Percentiles rank a stretch among this genome's conserved stretches.
Conservation (phyloP, 1,140 invertebrate species). For the Drosophila rufa region DNA sequence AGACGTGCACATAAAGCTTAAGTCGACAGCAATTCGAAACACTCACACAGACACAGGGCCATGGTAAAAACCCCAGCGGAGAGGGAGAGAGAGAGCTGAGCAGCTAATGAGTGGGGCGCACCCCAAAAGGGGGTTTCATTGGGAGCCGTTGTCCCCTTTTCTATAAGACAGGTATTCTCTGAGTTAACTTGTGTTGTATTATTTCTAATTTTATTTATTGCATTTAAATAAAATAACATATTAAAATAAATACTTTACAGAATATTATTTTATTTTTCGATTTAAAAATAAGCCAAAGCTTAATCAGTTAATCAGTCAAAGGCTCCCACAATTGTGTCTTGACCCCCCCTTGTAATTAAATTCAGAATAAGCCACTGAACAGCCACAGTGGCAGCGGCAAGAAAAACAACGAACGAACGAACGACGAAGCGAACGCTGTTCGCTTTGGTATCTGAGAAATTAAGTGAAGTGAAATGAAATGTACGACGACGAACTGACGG, state of each 20-base stretch:
- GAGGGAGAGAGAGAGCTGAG: constrained; percentile 12
- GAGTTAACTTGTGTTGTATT: neutral
- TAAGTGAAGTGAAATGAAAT: constrained; percentile 83
- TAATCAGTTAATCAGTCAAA: neutral
- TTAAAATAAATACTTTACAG: no score
- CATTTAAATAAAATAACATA: no score
- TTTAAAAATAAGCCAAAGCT: no score
- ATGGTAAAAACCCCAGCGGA: constrained; percentile 45
- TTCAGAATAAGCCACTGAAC: constrained; percentile 10
- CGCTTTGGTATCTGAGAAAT: constrained; percentile 83
- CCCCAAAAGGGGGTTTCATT: constrained; percentile 1
- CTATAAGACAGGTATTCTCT: no score
- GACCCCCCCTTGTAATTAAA: neutral
- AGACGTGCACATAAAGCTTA: constrained; percentile 73
- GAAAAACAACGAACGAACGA: constrained; percentile 58
- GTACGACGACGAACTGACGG: constrained; percentile 80
- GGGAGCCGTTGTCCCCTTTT: neutral
- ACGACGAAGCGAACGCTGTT: constrained; percentile 54
- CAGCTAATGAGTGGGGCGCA: neutral
- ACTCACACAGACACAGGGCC: constrained; percentile 56
- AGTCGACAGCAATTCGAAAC: constrained; percentile 82
- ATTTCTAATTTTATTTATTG: neutral
- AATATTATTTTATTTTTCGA: no score
- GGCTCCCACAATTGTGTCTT: neutral
- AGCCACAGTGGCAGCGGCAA: constrained; percentile 49